phyloP scores from a whole-genome alignment of 2,113 vertebrate species.

The Trichomycterus rosablanca region DNA sequence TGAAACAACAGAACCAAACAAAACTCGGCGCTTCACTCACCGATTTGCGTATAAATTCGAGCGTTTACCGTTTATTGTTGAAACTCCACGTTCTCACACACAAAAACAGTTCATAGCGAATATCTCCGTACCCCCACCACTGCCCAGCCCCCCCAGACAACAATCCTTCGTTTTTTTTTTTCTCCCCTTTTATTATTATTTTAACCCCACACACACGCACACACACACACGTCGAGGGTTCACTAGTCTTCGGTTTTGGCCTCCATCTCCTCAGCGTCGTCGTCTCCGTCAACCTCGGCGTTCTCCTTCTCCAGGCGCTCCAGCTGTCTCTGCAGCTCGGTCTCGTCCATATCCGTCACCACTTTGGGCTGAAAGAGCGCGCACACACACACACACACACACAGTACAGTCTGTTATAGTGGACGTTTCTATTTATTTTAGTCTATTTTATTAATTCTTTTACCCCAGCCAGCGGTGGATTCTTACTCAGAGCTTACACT shows the following conservation, averaged over 20 bases:
- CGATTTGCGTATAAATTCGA: too few species aligned
- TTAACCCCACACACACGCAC: too few species aligned
- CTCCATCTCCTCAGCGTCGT: conserved; percentile 96
- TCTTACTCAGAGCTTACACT: too few species aligned
- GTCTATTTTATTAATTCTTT: too few species aligned
- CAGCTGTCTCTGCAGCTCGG: conserved; percentile 89
- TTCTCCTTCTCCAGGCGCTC: conserved; percentile 94
- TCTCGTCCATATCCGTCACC: conserved; percentile 96
- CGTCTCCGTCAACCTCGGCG: conserved; percentile 94
- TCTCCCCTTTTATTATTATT: conserved; percentile 4
- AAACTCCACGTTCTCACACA: conserved; percentile 10
- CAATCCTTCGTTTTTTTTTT: not conserved
- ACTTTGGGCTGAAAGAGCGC: conserved; percentile 84
- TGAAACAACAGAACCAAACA: too few species aligned
- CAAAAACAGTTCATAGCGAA: conserved; percentile 37
- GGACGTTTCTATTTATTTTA: too few species aligned
- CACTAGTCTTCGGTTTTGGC: conserved; percentile 95
- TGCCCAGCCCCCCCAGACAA: conserved; percentile 20
- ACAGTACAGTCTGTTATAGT: too few species aligned
- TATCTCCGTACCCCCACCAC: conserved; percentile 18
- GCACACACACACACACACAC: too few species aligned
- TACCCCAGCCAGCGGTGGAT: too few species aligned
- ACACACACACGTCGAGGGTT: too few species aligned
- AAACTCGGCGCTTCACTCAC: too few species aligned
- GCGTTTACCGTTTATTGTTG: too few species aligned